Evolutionary conservation across 2,888 invertebrate genomes (phyloP).

Genomic region (Cheilosia vulpina): DNA sequence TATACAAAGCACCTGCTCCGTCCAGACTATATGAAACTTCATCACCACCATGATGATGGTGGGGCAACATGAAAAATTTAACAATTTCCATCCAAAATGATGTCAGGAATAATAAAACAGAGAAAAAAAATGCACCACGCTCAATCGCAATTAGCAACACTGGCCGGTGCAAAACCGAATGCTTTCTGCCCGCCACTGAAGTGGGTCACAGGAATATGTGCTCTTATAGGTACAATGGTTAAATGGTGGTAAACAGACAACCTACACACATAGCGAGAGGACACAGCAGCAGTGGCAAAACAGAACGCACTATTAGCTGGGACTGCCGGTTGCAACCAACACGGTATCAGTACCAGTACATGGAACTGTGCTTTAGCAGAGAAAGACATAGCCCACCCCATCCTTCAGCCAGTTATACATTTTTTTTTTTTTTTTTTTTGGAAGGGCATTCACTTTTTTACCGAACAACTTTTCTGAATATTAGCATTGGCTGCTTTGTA

Average conservation of each 20-base stretch:
- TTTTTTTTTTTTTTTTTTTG: background rate
- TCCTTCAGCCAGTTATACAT: background rate
- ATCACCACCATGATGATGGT: conserved; percentile 8
- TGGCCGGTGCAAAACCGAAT: conserved; percentile 16
- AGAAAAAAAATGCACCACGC: conserved; percentile 24
- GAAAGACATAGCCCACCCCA: conserved; percentile 24
- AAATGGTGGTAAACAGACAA: conserved; percentile 54
- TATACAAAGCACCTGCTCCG: conserved; percentile 21
- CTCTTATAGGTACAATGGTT: conserved; percentile 43
- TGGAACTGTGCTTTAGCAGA: background rate
- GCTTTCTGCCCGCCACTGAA: conserved; percentile 13
- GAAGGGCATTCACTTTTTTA: background rate
- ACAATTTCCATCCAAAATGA: conserved; percentile 52
- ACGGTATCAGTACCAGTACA: background rate
- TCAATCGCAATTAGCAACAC: conserved; percentile 66
- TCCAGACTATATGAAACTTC: conserved; percentile 30
- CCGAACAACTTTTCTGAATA: conserved; percentile 36
- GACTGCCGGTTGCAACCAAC: conserved; percentile 37
- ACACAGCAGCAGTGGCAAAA: conserved; percentile 7
- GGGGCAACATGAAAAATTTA: conserved; percentile 61
- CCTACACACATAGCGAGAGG: conserved; percentile 8
- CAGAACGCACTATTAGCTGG: conserved; percentile 60
- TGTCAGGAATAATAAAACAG: conserved; percentile 31
- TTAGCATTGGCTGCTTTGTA: conserved; percentile 61
- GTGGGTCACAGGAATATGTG: conserved; percentile 55